Evolutionary conservation across 2,888 invertebrate species (phyloP).

Genomic region (Mesopsocus fuscifrons): DNA sequence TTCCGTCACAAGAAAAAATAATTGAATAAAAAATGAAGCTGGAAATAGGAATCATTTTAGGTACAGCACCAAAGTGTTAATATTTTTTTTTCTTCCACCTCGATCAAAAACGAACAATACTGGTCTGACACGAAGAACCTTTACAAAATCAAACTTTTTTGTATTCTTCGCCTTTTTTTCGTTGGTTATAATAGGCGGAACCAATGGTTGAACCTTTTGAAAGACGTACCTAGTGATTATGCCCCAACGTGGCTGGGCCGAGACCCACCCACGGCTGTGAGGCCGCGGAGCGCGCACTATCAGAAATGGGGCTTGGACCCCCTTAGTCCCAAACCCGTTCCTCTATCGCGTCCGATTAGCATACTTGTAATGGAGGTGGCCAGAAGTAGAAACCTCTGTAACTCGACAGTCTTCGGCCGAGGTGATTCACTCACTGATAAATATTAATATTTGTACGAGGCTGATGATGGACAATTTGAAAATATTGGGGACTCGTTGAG

Average conservation of each 20-base stretch:
- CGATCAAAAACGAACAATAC: too few species aligned
- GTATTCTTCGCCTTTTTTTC: too few species aligned
- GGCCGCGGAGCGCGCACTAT: neutral
- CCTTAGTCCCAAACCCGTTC: neutral
- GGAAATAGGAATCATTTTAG: too few species aligned
- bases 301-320: neutral
- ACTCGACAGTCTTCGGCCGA: neutral
- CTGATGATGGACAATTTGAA: neutral
- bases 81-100: too few species aligned
- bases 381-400: neutral
- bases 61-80: too few species aligned
- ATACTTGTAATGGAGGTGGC: neutral
- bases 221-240: conserved; percentile 6
- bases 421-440: neutral
- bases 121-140: too few species aligned
- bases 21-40: too few species aligned
- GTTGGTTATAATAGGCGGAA: conserved; percentile 1
- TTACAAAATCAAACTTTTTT: too few species aligned
- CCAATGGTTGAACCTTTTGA: conserved; percentile 8
- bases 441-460: neutral
- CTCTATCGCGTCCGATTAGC: neutral
- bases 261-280: neutral
- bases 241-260: neutral
- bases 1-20: too few species aligned
- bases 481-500: too few species aligned